Base-by-base conservation (phyloP, 1,140 invertebrate genomes). In the Trichonephila clavata region DNA sequence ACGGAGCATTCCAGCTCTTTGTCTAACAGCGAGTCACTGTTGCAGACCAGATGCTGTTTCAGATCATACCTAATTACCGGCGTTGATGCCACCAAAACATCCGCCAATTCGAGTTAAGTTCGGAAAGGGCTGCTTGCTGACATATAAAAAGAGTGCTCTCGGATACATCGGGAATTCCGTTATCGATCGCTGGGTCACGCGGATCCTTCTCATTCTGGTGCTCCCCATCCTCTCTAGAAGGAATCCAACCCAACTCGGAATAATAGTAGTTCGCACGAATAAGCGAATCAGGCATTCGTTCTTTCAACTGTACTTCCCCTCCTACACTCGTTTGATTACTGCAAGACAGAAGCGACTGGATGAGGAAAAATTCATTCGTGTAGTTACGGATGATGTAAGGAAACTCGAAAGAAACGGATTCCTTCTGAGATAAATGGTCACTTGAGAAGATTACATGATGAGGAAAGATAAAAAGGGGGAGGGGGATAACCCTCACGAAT, bases 371-470 rank as follows among this genome's bases (percentile, higher is more conserved):
- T 77, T 77, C 71, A 77, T 77, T 77, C 71, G 32, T 77, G 32
- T 32, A 77, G 71, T 77, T 77, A 77, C 16, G 71, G 71, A 77
- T 77, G 71, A 77, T 77, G 32, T 77, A 77, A 77, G 71, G 71
- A 27, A 77, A 32, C 6, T 32, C 71, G 32, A 39, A 16, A 39
- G 71, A 77, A 77, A 20, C 32, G 18, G 27, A 77, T 77, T 32
- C 32, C 71, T 77, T 77, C 71, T 77, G 71, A 27, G 71, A 77
- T 77, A 77, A 77, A 77, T 77, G 71, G 68, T 77, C 71, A 13
- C 71, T 77, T 27, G 71, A 77, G 71, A 77, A 77, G 71, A 77
- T 77, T 77, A 77, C 13, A 27, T 77, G 71, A 77, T 39, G 71
- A 77, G 71, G 32, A 77, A 77, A 32, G 32, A 77, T 27, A 77